phyloP scores from a whole-genome alignment of 2,888 invertebrate genomes.

The Stenurella melanura region DNA sequence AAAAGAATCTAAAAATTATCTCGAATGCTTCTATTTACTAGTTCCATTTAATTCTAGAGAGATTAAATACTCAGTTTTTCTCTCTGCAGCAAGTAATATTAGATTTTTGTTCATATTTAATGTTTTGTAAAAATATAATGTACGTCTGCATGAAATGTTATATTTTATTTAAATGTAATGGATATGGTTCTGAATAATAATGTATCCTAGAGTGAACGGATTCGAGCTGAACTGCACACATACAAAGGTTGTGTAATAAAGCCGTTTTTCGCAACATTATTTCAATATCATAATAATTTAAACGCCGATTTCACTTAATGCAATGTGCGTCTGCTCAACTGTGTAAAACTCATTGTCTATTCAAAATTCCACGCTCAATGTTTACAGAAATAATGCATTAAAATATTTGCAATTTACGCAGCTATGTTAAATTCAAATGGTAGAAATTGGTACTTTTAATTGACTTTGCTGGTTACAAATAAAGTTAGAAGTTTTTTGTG shows the following conservation, averaged over 20 bases:
- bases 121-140: not conserved
- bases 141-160: not conserved
- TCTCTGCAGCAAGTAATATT: too few species aligned
- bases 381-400: conserved; percentile 7
- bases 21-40: too few species aligned
- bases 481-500: not conserved
- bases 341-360: not conserved
- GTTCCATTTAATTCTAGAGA: too few species aligned
- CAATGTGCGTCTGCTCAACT: conserved; percentile 4
- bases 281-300: conserved; percentile 11
- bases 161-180: not conserved
- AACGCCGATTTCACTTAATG: conserved; percentile 19
- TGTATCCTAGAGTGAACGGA: conserved; percentile 16
- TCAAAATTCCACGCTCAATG: conserved; percentile 1
- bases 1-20: too few species aligned
- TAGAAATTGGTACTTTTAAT: not conserved
- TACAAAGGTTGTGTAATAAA: conserved; percentile 12
- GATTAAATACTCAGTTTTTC: too few species aligned
- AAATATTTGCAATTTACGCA: conserved; percentile 1
- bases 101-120: too few species aligned
- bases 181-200: conserved; percentile 5
- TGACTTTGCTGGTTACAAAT: not conserved
- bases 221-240: not conserved
- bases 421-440: not conserved
- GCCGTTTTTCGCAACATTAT: conserved; percentile 12